These are phyloP conservation scores for Hyles vespertilio DNA, from an alignment of 1,140 invertebrate genomes.

Conservation along the genomic window DNA sequence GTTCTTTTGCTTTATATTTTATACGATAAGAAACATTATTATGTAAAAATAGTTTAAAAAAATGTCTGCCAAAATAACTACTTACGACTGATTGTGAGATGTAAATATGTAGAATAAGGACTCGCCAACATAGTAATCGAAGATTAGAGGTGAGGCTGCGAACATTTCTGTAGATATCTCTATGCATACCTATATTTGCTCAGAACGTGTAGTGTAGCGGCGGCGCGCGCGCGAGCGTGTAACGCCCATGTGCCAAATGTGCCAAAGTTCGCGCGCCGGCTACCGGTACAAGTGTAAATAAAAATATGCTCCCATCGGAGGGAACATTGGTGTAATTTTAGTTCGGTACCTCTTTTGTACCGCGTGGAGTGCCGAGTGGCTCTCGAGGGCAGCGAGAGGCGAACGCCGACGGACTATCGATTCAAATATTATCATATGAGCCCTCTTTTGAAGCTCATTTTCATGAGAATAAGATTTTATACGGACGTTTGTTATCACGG, in stretches of 20 bases:
- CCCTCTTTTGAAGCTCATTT: conserved; percentile 4
- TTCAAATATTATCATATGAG: background rate
- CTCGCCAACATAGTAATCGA: conserved; percentile 58
- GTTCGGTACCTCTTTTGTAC: conserved; percentile 19
- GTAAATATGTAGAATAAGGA: conserved; percentile 70
- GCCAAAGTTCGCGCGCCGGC: conserved; percentile 27
- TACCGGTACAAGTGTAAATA: conserved; percentile 45
- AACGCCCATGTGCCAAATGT: conserved; percentile 69
- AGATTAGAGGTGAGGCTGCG: conserved; percentile 44
- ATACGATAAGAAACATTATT: conserved; percentile 26
- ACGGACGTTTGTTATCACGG: conserved; percentile 13
- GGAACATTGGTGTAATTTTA: conserved; percentile 21
- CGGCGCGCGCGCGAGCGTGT: conserved; percentile 45
- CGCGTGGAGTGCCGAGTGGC: conserved; percentile 6
- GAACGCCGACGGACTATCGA: background rate
- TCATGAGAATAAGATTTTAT: conserved; percentile 18
- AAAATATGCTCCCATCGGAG: conserved; percentile 26
- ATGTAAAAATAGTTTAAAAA: conserved; percentile 37
- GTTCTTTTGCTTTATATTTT: conserved; percentile 42
- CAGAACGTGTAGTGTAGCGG: conserved; percentile 56
- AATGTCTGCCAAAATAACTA: conserved; percentile 64
- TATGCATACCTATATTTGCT: conserved; percentile 73
- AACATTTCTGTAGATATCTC: conserved; percentile 65
- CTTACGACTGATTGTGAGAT: conserved; percentile 72
- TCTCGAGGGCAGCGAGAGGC: background rate